Percentiles rank a stretch among this genome's conserved stretches.
These are phyloP conservation scores for Cyclina sinensis DNA, from an alignment of 1,140 invertebrate genomes.

Conservation along the genomic window DNA sequence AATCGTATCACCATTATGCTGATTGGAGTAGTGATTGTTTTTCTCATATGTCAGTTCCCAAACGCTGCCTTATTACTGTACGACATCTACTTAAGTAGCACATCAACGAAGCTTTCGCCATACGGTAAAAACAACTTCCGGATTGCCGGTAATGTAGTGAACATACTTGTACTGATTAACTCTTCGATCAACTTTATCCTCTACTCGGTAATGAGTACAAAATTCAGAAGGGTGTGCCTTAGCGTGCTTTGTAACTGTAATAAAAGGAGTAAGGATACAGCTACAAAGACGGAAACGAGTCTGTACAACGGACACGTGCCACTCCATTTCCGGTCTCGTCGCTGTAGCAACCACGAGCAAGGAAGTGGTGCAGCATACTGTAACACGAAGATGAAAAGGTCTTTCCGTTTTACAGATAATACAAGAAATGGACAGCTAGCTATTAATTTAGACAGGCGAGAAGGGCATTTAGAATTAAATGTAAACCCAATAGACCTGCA, in stretches of 20 bases:
- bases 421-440: not conserved
- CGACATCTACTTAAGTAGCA: conserved; percentile 49
- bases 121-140: conserved; percentile 78
- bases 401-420: not conserved
- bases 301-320: conserved; percentile 46
- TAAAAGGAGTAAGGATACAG: not conserved
- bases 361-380: not conserved
- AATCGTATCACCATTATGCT: conserved; percentile 91
- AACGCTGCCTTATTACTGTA: conserved; percentile 87
- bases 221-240: conserved; percentile 91
- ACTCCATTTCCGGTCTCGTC: conserved; percentile 34
- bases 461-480: conserved; percentile 1
- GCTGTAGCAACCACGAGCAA: not conserved
- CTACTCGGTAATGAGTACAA: conserved; percentile 92
- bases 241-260: conserved; percentile 87
- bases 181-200: conserved; percentile 92
- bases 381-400: not conserved
- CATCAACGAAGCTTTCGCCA: not conserved
- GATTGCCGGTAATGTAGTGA: conserved; percentile 91
- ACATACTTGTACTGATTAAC: conserved; percentile 91
- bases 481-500: not conserved
- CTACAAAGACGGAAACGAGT: conserved; percentile 46
- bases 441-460: not conserved
- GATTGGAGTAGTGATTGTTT: conserved; percentile 92
- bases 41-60: conserved; percentile 92